Base-by-base conservation (phyloP, 2,888 invertebrate genomes). In the Fabriciana adippe region DNA sequence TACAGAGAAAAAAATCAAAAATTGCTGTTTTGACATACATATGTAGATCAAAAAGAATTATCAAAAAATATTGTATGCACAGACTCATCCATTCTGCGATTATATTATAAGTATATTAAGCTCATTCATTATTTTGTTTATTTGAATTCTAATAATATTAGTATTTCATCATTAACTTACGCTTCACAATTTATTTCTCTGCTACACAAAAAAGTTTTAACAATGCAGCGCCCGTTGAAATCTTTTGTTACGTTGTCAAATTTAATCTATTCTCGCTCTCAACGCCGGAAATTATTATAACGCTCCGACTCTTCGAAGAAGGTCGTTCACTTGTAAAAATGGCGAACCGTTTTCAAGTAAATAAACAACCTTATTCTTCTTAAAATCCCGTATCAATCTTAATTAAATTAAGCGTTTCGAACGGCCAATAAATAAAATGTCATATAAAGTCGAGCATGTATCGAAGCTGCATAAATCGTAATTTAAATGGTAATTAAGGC, bases 381-480 rank as follows among this genome's bases (percentile, higher is more conserved):
- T 55, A 21, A 77, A 77, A 83, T 82, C 16, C 81, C 79, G 79
- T 82, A 90, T 90, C 89, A 89, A 89, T 90, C 90, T 90, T 90
- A 90, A 91, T 91, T 90, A 90, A 90, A 85, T 83, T 83, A 74
- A 75, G 78, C 77, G 75, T 80, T 77, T 76, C 79, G 81, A 81
- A 83, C 83, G 80, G 74, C 76, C 80, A 83, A 81, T 80, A 84
- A 88, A 90, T 90, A 91, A 88, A 91, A 89, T 86, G 85, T 82
- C 84, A 83, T 86, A 89, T 88, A 88, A 88, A 72, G 86, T 83
- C 81, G 85, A 82, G 84, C 87, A 87, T 85, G 83, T 87, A 59
- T 59, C 57, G 26, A 13, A 21, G 15, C 16, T n/a, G 26, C 47
- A 59, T 47, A 48, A 59, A 48, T 48, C 47, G 57, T 59, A 59